Percentiles rank a stretch among this genome's conserved stretches.
Conservation (phyloP, 1,140 invertebrate species). For the Papilio aristodemus region DNA sequence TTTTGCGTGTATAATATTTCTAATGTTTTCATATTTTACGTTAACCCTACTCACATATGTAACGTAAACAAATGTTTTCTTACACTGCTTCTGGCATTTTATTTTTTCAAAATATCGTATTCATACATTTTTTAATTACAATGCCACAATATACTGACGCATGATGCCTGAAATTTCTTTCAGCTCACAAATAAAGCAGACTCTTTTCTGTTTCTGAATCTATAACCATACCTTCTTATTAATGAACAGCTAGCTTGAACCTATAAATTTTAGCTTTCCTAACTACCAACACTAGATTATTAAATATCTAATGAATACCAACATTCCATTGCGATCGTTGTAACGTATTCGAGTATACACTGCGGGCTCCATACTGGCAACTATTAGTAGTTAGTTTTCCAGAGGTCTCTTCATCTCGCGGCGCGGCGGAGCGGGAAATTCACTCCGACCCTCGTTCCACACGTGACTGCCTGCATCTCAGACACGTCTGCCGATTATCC, state of each 20-base stretch:
- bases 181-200: too few species aligned
- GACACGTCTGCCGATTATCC: constrained; percentile 37
- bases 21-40: constrained; percentile 22
- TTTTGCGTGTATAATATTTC: constrained; percentile 13
- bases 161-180: too few species aligned
- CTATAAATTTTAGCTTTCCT: too few species aligned
- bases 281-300: too few species aligned
- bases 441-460: constrained; percentile 65
- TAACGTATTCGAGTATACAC: constrained; percentile 10
- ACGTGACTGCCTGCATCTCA: constrained; percentile 48
- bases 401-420: constrained; percentile 59
- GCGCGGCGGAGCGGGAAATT: constrained; percentile 71
- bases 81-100: background rate
- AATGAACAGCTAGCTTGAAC: too few species aligned
- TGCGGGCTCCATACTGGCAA: constrained; percentile 40
- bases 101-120: too few species aligned
- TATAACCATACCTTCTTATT: too few species aligned
- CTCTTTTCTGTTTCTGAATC: too few species aligned
- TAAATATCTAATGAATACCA: constrained; percentile 12
- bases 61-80: constrained; percentile 1
- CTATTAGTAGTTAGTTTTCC: constrained; percentile 53
- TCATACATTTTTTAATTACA: too few species aligned
- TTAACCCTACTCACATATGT: background rate
- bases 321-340: background rate
- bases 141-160: too few species aligned